phyloP scores from a whole-genome alignment of 2,113 vertebrate species.

The Cryptotis parvus region DNA sequence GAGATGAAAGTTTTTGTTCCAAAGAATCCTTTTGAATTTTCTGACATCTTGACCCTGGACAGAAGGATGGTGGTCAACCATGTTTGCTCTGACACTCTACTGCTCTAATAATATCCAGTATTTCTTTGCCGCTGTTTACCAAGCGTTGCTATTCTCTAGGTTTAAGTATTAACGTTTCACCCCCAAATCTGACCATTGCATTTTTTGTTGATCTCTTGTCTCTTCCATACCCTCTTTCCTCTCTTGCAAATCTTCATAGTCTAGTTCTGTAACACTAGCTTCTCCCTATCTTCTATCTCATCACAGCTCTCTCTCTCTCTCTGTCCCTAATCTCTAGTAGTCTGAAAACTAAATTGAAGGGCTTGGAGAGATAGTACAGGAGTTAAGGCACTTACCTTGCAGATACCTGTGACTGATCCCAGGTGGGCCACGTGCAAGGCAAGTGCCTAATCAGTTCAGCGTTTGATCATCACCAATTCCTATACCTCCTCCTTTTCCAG shows the following conservation, averaged over 20 bases:
- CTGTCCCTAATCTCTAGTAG: neutral
- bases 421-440: too few species aligned
- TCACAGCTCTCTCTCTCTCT: neutral
- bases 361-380: neutral
- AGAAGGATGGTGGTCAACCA: neutral
- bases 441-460: neutral
- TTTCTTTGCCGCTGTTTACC: neutral
- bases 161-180: neutral
- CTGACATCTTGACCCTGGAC: neutral
- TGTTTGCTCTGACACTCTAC: neutral
- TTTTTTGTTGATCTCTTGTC: neutral
- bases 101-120: neutral
- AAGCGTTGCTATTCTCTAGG: neutral
- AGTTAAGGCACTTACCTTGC: too few species aligned
- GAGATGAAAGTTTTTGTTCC: neutral
- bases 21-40: neutral
- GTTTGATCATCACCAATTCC: neutral
- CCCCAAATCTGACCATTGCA: too few species aligned
- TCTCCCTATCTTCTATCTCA: neutral
- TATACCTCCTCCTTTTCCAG: neutral
- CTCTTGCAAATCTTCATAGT: neutral
- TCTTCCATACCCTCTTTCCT: neutral
- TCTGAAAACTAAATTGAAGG: slow-evolving; percentile 1
- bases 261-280: neutral
- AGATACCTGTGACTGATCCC: too few species aligned